Evolutionary conservation across 2,888 invertebrate genomes (phyloP).

Genomic region (Timema podura): DNA sequence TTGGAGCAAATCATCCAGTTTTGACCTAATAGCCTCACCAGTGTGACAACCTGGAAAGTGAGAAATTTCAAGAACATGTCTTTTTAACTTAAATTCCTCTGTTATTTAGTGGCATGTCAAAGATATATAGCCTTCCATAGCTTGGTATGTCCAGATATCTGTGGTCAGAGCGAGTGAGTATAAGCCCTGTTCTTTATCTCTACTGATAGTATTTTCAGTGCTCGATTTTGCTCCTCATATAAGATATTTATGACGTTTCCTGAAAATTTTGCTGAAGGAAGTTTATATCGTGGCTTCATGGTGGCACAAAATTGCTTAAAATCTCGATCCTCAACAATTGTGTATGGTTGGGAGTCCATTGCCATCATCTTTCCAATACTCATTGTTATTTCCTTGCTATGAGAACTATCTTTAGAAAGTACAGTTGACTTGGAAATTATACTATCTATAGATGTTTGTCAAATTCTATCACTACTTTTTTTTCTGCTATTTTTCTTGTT

Average conservation of each 20-base stretch:
- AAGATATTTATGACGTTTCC: neutral
- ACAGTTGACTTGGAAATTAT: neutral
- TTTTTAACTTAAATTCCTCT: conserved; percentile 6
- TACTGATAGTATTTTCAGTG: neutral
- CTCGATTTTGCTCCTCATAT: conserved; percentile 7
- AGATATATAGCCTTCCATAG: conserved; percentile 15
- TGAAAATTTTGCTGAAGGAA: conserved; percentile 16
- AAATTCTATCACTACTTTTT: neutral
- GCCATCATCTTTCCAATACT: conserved; percentile 18
- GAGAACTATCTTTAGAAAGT: neutral
- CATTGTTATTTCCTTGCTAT: neutral
- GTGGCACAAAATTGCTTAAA: conserved; percentile 2
- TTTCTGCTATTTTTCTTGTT: neutral
- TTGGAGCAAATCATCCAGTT: neutral
- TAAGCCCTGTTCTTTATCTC: too few species aligned
- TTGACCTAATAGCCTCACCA: conserved; percentile 8
- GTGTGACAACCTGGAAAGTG: conserved; percentile 18
- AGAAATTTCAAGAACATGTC: conserved; percentile 1
- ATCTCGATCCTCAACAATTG: conserved; percentile 13
- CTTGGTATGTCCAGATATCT: conserved; percentile 16
- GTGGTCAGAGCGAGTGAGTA: neutral
- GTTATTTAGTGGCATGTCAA: conserved; percentile 12
- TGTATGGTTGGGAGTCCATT: conserved; percentile 16
- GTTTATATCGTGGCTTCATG: conserved; percentile 7
- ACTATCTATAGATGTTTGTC: neutral